Percentiles rank a stretch among this genome's conserved stretches.
Evolutionary conservation across 2,797 vertebrate species (phyloP).

Genomic region (Ctenopoma kingsleyae): DNA sequence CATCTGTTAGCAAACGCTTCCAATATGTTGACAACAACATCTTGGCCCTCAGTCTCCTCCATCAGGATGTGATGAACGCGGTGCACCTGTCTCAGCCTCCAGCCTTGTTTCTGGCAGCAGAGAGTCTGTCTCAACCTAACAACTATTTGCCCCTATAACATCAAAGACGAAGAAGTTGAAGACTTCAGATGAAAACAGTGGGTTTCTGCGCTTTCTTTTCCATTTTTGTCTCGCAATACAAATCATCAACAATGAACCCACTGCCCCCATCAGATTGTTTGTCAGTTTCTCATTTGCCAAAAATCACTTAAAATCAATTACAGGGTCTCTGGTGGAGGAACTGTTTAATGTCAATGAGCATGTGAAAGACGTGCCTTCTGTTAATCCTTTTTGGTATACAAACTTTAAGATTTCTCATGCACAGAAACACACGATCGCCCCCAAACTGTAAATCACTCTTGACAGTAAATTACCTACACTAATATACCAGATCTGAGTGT

Average conservation of each 20-base stretch:
- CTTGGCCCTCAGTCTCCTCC: conserved; percentile 72
- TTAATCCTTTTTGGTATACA: conserved; percentile 68
- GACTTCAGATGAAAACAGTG: conserved; percentile 61
- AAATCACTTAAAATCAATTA: conserved; percentile 61
- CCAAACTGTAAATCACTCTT: conserved; percentile 65
- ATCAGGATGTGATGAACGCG: conserved; percentile 78
- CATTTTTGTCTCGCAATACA: conserved; percentile 48
- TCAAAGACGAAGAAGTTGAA: conserved; percentile 68
- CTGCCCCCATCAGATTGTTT: conserved; percentile 46
- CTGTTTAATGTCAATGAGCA: conserved; percentile 58
- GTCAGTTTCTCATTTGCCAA: conserved; percentile 53
- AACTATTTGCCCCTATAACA: conserved; percentile 70
- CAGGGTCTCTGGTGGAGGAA: conserved; percentile 43
- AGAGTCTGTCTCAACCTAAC: conserved; percentile 65
- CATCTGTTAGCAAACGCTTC: conserved; percentile 82
- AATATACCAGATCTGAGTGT: conserved; percentile 66
- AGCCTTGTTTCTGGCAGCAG: conserved; percentile 74
- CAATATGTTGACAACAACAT: conserved; percentile 80
- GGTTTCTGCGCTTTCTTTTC: conserved; percentile 62
- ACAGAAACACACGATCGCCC: conserved; percentile 38
- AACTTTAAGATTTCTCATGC: conserved; percentile 55
- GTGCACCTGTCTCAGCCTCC: conserved; percentile 79
- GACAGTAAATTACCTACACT: conserved; percentile 64
- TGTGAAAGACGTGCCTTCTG: conserved; percentile 50
- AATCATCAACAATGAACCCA: conserved; percentile 61